Conservation (phyloP, 2,113 vertebrate genomes). For the Elanus axillaris region DNA sequence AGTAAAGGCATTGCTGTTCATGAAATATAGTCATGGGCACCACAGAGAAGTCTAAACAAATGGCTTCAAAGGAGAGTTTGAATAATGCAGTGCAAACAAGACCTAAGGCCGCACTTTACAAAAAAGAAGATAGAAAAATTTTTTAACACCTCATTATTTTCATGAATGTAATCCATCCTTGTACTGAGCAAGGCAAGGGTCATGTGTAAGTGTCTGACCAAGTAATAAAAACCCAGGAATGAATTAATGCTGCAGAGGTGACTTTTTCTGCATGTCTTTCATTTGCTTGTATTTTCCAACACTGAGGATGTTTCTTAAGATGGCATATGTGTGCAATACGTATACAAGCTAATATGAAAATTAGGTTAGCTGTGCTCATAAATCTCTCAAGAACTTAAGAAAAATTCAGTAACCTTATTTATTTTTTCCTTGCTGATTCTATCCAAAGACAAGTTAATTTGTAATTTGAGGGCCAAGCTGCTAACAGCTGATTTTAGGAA, state of each 20-base stretch:
- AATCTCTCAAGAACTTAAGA: not conserved
- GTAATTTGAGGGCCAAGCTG: not conserved
- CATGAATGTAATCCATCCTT: not conserved
- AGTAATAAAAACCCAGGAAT: not conserved
- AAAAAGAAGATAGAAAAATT: not conserved
- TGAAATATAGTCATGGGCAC: not conserved
- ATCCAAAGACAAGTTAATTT: not conserved
- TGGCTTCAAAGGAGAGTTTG: not conserved
- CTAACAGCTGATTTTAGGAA: not conserved
- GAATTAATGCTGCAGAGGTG: not conserved
- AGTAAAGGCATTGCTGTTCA: not conserved
- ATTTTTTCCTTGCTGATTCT: not conserved
- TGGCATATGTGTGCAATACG: not conserved
- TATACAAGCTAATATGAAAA: not conserved
- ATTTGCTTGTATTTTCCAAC: not conserved
- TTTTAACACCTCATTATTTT: not conserved
- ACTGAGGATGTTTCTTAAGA: not conserved
- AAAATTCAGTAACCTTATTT: not conserved
- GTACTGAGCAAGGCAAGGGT: not conserved
- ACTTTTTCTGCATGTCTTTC: not conserved
- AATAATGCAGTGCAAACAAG: not conserved
- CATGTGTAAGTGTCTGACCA: not conserved
- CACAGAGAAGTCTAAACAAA: constrained; percentile 11
- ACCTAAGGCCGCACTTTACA: not conserved
- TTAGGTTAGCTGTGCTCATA: not conserved